These are phyloP conservation scores for Idaea dimidiata DNA, from an alignment of 2,888 invertebrate genomes.

Conservation along the genomic window DNA sequence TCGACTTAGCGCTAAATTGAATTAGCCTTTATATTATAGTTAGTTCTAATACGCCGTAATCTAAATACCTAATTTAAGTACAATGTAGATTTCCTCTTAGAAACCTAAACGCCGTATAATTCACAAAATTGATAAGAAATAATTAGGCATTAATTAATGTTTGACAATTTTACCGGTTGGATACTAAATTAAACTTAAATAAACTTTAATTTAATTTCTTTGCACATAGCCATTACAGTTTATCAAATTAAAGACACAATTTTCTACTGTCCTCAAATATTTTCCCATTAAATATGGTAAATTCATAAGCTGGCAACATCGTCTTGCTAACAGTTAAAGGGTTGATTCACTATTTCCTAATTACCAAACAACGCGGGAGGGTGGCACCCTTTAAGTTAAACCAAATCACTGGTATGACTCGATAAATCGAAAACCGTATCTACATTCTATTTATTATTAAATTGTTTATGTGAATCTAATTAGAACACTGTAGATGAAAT, in stretches of 20 bases:
- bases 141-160: neutral
- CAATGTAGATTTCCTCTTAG: neutral
- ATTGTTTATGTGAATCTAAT: slow-evolving; percentile 20
- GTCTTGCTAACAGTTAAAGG: slow-evolving; percentile 60
- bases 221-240: neutral
- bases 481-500: neutral
- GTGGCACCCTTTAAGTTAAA: slow-evolving; percentile 44
- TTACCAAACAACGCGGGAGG: slow-evolving; percentile 54
- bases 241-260: neutral
- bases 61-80: neutral
- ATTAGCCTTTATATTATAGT: too few species aligned
- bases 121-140: neutral
- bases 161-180: neutral
- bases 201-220: neutral
- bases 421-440: slow-evolving; percentile 34
- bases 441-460: slow-evolving; percentile 14
- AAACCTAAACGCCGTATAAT: neutral
- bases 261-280: slow-evolving; percentile 9
- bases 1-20: too few species aligned
- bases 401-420: slow-evolving; percentile 37
- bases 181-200: neutral
- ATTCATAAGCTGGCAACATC: slow-evolving; percentile 50
- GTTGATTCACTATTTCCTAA: slow-evolving; percentile 78
- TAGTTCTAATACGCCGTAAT: too few species aligned
- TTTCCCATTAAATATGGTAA: slow-evolving; percentile 37